Percentiles rank a stretch among this genome's conserved stretches.
phyloP scores from a whole-genome alignment of 2,888 invertebrate genomes.

The Campoplex capitator region DNA sequence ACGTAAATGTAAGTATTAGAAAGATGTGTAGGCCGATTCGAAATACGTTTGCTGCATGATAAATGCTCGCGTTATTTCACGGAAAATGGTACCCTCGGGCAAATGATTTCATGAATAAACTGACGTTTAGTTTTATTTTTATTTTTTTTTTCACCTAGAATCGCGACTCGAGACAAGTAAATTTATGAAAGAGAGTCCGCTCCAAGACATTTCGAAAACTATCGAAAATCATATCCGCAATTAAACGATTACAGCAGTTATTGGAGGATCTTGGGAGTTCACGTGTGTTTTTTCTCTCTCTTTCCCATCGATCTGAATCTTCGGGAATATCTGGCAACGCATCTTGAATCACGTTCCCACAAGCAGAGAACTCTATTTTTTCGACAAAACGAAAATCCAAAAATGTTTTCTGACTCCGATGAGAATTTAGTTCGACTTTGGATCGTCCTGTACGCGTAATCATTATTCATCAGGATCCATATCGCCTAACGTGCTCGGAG shows the following conservation, averaged over 20 bases:
- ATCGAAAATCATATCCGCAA: no score
- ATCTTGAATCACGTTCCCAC: not conserved
- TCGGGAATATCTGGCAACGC: not conserved
- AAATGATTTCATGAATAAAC: not conserved
- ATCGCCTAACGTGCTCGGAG: conserved; percentile 59
- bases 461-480: conserved; percentile 33
- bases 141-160: no score
- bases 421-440: not conserved
- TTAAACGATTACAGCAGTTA: no score
- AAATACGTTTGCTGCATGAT: not conserved
- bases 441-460: conserved; percentile 21
- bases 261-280: no score
- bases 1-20: conserved; percentile 9
- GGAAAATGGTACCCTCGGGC: not conserved
- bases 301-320: not conserved
- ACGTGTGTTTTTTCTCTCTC: not conserved
- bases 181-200: no score
- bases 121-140: no score
- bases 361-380: not conserved
- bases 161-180: no score
- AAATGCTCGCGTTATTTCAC: not conserved
- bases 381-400: not conserved
- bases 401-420: not conserved
- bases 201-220: no score
- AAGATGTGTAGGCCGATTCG: conserved; percentile 5